Evolutionary conservation across 2,888 invertebrate species (phyloP).

Genomic region (Digitonthophagus gazella): DNA sequence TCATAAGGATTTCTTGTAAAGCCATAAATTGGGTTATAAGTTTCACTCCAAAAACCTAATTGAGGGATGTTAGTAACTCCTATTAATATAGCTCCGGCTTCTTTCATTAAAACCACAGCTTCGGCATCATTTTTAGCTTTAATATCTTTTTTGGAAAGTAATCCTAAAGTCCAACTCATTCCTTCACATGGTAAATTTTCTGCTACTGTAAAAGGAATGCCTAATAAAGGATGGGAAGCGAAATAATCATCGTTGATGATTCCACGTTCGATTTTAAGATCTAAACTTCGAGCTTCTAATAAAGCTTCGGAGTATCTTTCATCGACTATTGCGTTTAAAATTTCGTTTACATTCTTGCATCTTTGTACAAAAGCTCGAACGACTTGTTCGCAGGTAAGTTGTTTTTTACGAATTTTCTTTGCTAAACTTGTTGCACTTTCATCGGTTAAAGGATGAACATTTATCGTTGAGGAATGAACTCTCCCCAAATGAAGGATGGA

Average conservation of each 20-base stretch:
- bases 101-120: constrained; percentile 65
- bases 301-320: constrained; percentile 76
- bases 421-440: constrained; percentile 73
- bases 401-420: constrained; percentile 61
- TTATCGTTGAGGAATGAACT: not conserved
- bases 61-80: constrained; percentile 83
- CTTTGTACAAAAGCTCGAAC: constrained; percentile 74
- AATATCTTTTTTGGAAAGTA: constrained; percentile 65
- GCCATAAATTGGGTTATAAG: constrained; percentile 84
- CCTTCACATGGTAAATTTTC: constrained; percentile 46
- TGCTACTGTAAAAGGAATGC: constrained; percentile 41
- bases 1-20: constrained; percentile 91
- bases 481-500: not conserved
- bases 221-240: constrained; percentile 73
- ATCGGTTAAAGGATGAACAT: not conserved
- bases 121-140: constrained; percentile 72
- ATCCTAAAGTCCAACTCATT: constrained; percentile 78
- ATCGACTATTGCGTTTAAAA: constrained; percentile 81
- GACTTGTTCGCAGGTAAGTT: constrained; percentile 66
- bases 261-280: constrained; percentile 63
- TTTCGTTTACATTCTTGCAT: constrained; percentile 69
- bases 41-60: constrained; percentile 89
- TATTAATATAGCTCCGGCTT: constrained; percentile 85
- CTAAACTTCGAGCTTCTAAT: constrained; percentile 72
- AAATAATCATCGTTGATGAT: constrained; percentile 62